phyloP scores from a whole-genome alignment of 2,888 invertebrate genomes.

The Gryllus longicercus region DNA sequence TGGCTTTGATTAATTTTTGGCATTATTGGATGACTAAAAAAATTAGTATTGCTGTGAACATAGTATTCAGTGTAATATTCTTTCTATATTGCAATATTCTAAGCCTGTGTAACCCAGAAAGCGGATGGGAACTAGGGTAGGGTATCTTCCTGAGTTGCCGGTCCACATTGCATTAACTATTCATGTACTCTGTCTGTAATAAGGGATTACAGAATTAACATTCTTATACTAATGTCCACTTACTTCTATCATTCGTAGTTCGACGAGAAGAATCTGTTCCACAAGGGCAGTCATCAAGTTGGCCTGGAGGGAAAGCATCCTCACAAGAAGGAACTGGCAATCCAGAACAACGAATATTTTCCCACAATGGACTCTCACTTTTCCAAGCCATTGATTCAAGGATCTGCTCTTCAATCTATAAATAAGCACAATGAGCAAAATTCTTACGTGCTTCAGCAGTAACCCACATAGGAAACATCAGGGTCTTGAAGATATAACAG shows the following conservation, averaged over 20 bases:
- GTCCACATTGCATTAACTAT: no score
- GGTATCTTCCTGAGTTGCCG: no score
- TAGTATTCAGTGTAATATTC: no score
- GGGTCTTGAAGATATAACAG: no score
- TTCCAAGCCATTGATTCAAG: constrained; percentile 90
- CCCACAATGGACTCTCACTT: constrained; percentile 83
- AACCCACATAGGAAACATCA: not conserved
- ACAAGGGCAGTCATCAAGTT: constrained; percentile 41
- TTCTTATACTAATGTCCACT: not conserved
- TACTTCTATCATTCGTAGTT: not conserved
- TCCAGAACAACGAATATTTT: constrained; percentile 59
- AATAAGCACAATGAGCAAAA: constrained; percentile 25
- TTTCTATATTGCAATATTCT: no score
- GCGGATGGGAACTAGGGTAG: no score
- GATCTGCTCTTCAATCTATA: constrained; percentile 87
- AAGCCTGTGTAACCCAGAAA: no score
- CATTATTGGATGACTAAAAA: no score
- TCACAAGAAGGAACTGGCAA: constrained; percentile 72
- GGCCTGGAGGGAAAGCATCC: constrained; percentile 66
- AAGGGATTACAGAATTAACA: no score
- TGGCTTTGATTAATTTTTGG: no score
- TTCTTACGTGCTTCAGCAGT: not conserved
- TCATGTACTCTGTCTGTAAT: no score
- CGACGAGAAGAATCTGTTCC: not conserved
- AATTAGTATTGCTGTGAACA: no score